phyloP scores from a whole-genome alignment of 2,888 invertebrate genomes.

The Idaea aversata region DNA sequence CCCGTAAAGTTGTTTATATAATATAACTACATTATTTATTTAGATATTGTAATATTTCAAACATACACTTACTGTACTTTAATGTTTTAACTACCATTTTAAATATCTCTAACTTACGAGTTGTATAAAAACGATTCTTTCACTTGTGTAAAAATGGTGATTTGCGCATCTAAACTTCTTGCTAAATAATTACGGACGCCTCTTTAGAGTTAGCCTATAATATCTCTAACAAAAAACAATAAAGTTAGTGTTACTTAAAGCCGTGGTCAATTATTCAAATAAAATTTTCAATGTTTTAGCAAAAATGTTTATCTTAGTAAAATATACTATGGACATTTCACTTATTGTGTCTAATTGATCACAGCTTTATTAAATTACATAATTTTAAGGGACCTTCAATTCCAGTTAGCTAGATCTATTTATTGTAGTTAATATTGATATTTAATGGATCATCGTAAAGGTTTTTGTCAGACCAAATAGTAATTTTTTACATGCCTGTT shows the following conservation, averaged over 20 bases:
- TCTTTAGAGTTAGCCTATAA: slow-evolving; percentile 74
- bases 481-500: slow-evolving; percentile 73
- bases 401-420: slow-evolving; percentile 79
- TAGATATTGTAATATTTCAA: slow-evolving; percentile 60
- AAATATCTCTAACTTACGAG: slow-evolving; percentile 63
- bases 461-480: slow-evolving; percentile 76
- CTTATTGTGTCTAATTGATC: slow-evolving; percentile 63
- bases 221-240: slow-evolving; percentile 65
- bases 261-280: slow-evolving; percentile 70
- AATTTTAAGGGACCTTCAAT: slow-evolving; percentile 81
- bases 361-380: slow-evolving; percentile 73
- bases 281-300: slow-evolving; percentile 32
- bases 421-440: slow-evolving; percentile 73
- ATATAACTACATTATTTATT: slow-evolving; percentile 51
- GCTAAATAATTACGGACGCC: slow-evolving; percentile 74
- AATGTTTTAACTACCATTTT: slow-evolving; percentile 55
- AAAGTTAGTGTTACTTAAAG: slow-evolving; percentile 74
- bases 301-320: slow-evolving; percentile 31
- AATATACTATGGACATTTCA: slow-evolving; percentile 18
- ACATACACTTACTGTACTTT: slow-evolving; percentile 54
- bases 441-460: slow-evolving; percentile 66
- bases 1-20: slow-evolving; percentile 59
- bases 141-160: slow-evolving; percentile 72
- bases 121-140: slow-evolving; percentile 59
- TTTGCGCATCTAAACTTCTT: slow-evolving; percentile 73